Evolutionary conservation across 2,113 vertebrate species (phyloP).

Genomic region (Danionella cerebrum): DNA sequence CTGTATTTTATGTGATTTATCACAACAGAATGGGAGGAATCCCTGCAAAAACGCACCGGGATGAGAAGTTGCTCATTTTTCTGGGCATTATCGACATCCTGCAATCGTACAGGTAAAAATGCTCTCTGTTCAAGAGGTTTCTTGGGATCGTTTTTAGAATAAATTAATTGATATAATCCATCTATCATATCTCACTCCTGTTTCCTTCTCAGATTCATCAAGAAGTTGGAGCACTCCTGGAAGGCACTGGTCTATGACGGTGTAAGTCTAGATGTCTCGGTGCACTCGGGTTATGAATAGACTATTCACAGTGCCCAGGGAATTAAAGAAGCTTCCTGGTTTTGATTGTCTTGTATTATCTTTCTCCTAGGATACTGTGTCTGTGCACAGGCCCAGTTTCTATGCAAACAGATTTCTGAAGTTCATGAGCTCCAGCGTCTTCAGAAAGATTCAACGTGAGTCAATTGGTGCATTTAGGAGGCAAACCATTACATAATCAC

Average conservation of each 20-base stretch:
- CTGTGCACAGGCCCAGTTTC: slow-evolving; percentile 91
- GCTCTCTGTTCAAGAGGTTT: background rate
- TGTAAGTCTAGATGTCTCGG: slow-evolving; percentile 62
- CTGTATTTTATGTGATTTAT: background rate
- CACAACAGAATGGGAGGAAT: slow-evolving; percentile 91
- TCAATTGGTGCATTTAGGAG: background rate
- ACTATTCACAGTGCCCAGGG: slow-evolving; percentile 26
- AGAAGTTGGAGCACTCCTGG: slow-evolving; percentile 98
- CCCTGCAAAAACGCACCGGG: slow-evolving; percentile 90
- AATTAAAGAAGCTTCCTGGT: background rate
- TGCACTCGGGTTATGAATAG: slow-evolving; percentile 39
- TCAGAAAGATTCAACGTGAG: slow-evolving; percentile 93
- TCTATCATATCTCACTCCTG: slow-evolving; percentile 27
- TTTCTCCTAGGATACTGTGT: slow-evolving; percentile 79
- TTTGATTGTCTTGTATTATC: slow-evolving; percentile 15
- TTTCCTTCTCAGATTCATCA: slow-evolving; percentile 78
- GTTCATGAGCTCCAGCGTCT: slow-evolving; percentile 93
- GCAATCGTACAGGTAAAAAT: slow-evolving; percentile 88
- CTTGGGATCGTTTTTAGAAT: no score
- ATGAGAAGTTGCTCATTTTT: slow-evolving; percentile 90
- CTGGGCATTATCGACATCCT: slow-evolving; percentile 98
- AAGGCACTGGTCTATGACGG: slow-evolving; percentile 97
- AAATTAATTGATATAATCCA: no score
- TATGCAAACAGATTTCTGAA: slow-evolving; percentile 96
- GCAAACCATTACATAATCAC: background rate